phyloP scores from a whole-genome alignment of 2,888 invertebrate genomes.

The Drosophila mulleri region DNA sequence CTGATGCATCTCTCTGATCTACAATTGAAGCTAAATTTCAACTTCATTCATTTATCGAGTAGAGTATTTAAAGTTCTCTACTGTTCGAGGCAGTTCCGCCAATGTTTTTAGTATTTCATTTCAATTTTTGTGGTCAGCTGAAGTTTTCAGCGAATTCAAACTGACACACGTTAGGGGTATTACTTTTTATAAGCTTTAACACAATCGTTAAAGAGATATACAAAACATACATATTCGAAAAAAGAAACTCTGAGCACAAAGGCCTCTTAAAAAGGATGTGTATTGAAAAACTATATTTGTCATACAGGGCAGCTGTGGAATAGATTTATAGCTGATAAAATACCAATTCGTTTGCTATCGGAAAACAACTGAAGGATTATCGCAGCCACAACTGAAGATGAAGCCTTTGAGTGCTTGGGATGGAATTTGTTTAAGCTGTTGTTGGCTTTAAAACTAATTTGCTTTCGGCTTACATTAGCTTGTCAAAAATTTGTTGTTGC shows the following conservation, averaged over 20 bases:
- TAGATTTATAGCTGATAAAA: not conserved
- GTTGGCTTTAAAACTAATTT: conserved; percentile 28
- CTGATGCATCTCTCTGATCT: too few species aligned
- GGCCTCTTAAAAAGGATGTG: too few species aligned
- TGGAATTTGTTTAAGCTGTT: not conserved
- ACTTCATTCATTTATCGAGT: not conserved
- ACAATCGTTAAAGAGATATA: not conserved
- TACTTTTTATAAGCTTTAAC: not conserved
- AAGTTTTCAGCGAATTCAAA: not conserved
- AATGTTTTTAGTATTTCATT: not conserved
- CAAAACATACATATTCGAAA: not conserved
- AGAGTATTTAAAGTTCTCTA: not conserved
- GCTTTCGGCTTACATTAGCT: conserved; percentile 28
- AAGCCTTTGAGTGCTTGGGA: not conserved
- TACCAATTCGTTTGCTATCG: not conserved
- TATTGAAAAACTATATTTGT: not conserved
- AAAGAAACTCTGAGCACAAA: not conserved
- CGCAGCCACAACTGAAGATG: not conserved
- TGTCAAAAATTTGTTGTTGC: conserved; percentile 39
- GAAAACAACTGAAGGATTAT: not conserved
- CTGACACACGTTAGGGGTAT: not conserved
- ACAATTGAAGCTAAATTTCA: too few species aligned
- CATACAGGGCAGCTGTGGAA: conserved; percentile 1
- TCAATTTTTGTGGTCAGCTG: not conserved
- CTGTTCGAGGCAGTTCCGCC: too few species aligned